These are phyloP conservation scores for Brenthis daphne DNA, from an alignment of 2,888 invertebrate species.

Conservation along the genomic window DNA sequence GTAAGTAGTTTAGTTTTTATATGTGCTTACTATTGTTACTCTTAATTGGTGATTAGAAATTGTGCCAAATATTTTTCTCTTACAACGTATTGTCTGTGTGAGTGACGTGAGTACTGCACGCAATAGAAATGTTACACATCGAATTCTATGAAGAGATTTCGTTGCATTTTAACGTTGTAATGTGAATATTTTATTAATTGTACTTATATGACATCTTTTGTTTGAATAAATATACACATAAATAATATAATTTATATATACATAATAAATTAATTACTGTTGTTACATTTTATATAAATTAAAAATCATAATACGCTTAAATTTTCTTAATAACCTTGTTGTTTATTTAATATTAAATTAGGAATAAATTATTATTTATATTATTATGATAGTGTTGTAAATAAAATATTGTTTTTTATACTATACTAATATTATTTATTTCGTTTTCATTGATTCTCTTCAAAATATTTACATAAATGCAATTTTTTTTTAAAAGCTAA, in stretches of 20 bases:
- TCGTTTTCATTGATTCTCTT: background rate
- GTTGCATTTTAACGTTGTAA: too few relatives aligned
- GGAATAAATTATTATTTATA: too few relatives aligned
- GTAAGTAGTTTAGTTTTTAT: background rate
- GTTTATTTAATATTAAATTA: background rate
- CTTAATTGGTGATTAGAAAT: conserved; percentile 1
- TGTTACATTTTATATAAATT: too few relatives aligned
- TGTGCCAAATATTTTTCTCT: conserved; percentile 7
- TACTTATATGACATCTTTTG: too few relatives aligned
- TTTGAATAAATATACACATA: background rate
- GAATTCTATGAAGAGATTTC: background rate
- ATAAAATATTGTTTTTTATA: conserved; percentile 9
- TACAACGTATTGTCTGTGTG: background rate
- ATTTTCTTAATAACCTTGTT: background rate
- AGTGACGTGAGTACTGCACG: too few relatives aligned
- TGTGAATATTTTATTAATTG: too few relatives aligned
- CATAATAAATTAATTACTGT: background rate
- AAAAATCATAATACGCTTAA: too few relatives aligned
- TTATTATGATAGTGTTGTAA: conserved; percentile 3
- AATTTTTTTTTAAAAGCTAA: too few relatives aligned
- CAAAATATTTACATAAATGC: too few relatives aligned
- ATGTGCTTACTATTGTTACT: background rate
- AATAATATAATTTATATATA: background rate
- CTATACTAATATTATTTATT: background rate
- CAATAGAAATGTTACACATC: background rate